Conservation (phyloP, 2,113 vertebrate species). For the Poeciliopsis occidentalis region DNA sequence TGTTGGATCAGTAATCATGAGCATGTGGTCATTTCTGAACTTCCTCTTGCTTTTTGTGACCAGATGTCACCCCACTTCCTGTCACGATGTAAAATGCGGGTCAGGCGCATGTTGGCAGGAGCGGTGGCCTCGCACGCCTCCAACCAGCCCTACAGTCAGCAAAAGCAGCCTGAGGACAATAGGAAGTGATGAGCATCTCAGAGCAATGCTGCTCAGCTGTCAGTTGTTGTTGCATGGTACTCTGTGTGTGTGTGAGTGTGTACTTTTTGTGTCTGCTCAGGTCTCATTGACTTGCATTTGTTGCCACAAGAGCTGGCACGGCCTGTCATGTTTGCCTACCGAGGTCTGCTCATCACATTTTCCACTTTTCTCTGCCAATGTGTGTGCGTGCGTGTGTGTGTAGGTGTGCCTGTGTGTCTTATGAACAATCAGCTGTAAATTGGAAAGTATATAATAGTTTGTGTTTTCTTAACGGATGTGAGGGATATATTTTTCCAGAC, state of each 20-base stretch:
- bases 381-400: background rate
- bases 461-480: background rate
- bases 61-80: constrained; percentile 20
- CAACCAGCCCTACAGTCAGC: constrained; percentile 52
- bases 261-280: constrained; percentile 18
- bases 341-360: constrained; percentile 24
- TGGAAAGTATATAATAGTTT: background rate
- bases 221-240: constrained; percentile 24
- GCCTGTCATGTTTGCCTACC: constrained; percentile 44
- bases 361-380: background rate
- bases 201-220: constrained; percentile 42
- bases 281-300: constrained; percentile 29
- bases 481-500: background rate
- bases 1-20: background rate
- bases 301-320: constrained; percentile 42
- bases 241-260: constrained; percentile 17
- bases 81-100: constrained; percentile 18
- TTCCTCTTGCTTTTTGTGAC: constrained; percentile 18
- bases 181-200: constrained; percentile 58
- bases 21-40: constrained; percentile 17
- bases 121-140: background rate
- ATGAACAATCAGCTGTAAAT: background rate
- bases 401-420: background rate
- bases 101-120: constrained; percentile 6
- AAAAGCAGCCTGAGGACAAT: constrained; percentile 55